phyloP scores from a whole-genome alignment of 2,797 vertebrate genomes.

The Nasua narica region DNA sequence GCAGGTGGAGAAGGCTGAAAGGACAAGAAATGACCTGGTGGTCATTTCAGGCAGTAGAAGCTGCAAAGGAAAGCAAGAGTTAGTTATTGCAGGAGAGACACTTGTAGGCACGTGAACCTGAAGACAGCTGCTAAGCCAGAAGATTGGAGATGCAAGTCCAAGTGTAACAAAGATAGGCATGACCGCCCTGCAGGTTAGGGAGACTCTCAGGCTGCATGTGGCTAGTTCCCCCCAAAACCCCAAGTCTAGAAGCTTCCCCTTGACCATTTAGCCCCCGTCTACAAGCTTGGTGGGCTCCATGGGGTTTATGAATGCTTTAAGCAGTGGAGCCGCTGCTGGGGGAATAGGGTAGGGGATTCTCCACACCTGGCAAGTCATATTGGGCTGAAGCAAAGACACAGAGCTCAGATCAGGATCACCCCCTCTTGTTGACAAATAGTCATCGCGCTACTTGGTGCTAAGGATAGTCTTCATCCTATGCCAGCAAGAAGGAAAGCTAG shows the following conservation, averaged over 20 bases:
- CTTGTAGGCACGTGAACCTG: neutral
- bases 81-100: neutral
- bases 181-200: too few species aligned
- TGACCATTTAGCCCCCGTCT: neutral
- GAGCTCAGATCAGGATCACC: neutral
- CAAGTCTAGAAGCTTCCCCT: neutral
- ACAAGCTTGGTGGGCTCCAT: neutral
- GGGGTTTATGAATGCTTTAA: neutral
- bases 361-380: neutral
- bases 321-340: too few species aligned
- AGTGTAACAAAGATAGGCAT: neutral
- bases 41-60: neutral
- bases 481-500: neutral
- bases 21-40: neutral
- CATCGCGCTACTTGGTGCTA: neutral
- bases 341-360: neutral
- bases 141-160: neutral
- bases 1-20: neutral
- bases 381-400: neutral
- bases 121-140: neutral
- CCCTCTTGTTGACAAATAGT: neutral
- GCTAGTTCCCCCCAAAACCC: neutral
- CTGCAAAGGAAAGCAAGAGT: neutral
- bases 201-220: neutral
- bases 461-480: neutral